phyloP scores from a whole-genome alignment of 2,113 vertebrate genomes.

The Xenopus tropicalis region UCB_Xtro_10.0 CM004446.2:1849501-1850000 shows the following conservation, averaged over 20 bases:
- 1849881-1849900: slow-evolving; percentile 18
- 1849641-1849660: not conserved
- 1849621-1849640: not conserved
- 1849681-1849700: not conserved
- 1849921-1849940: slow-evolving; percentile 25
- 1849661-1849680: not conserved
- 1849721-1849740: not conserved
- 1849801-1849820: not conserved
- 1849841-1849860: not conserved
- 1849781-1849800: not conserved
- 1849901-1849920: slow-evolving; percentile 9
- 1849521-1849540: not conserved
- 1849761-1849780: not conserved
- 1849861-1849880: not conserved
- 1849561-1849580: not conserved
- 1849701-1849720: not conserved
- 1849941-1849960: slow-evolving; percentile 5
- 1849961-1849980: slow-evolving; percentile 9
- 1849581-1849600: not conserved
- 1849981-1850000: too few relatives aligned
- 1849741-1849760: not conserved
- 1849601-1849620: not conserved
- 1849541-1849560: not conserved
- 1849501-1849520: slow-evolving; percentile 7
- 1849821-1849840: not conserved